These are phyloP conservation scores for Psittacula derbiana DNA, from an alignment of 2,797 vertebrate genomes.

Conservation along the genomic window DNA sequence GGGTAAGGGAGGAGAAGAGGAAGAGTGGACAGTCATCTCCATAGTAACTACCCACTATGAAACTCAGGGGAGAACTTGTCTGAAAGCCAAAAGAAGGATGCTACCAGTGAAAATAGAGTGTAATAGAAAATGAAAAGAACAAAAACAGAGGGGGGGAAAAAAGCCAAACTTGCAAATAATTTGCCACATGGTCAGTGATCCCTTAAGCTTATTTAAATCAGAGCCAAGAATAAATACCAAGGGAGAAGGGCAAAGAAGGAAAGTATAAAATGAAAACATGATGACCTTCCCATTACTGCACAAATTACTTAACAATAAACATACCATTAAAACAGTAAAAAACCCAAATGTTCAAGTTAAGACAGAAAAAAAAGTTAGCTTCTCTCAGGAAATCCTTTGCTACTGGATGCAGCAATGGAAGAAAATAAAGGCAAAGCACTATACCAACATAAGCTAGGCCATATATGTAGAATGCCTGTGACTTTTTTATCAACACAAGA, in stretches of 20 bases:
- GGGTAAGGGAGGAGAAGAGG: background rate
- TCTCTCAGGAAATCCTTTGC: background rate
- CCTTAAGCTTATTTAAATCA: conserved; percentile 51
- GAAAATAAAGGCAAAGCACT: background rate
- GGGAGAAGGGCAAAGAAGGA: conserved; percentile 6
- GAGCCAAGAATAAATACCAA: conserved; percentile 33
- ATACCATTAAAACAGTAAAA: background rate
- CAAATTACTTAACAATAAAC: conserved; percentile 41
- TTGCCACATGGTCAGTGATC: conserved; percentile 17
- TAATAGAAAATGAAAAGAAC: background rate
- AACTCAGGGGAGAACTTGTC: conserved; percentile 39
- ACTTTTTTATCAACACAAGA: background rate
- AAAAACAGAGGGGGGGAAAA: background rate
- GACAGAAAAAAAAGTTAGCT: background rate
- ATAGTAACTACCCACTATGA: conserved; percentile 57
- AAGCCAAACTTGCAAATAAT: conserved; percentile 5
- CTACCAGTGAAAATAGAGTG: conserved; percentile 20
- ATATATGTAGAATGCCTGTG: background rate
- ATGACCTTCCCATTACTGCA: background rate
- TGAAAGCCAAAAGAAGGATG: conserved; percentile 38
- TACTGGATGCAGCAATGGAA: background rate
- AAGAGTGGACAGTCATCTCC: conserved; percentile 46
- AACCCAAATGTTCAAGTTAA: background rate
- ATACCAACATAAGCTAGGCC: background rate
- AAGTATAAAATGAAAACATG: conserved; percentile 17